phyloP scores from a whole-genome alignment of 2,113 vertebrate species.

The Gymnogyps californianus region DNA sequence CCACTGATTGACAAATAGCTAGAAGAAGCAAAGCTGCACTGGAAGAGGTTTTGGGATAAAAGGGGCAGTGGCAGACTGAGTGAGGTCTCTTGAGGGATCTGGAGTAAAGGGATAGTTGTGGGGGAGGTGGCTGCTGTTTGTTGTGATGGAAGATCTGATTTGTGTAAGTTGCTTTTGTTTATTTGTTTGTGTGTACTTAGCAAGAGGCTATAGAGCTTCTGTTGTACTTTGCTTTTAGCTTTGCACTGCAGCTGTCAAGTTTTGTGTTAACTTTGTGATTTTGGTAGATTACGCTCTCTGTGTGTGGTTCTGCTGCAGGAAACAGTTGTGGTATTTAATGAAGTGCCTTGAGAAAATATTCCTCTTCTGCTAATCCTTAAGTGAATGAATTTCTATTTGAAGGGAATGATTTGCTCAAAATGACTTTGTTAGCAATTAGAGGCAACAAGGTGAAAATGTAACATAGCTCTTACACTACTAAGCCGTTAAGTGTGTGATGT shows the following conservation, averaged over 20 bases:
- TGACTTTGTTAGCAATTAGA: not conserved
- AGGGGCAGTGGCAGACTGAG: not conserved
- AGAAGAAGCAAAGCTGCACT: not conserved
- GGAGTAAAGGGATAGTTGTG: not conserved
- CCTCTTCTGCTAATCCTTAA: not conserved
- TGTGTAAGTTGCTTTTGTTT: not conserved
- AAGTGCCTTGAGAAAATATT: not conserved
- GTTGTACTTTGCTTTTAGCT: not conserved
- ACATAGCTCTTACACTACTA: not conserved
- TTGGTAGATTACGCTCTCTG: not conserved
- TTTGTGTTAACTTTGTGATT: not conserved
- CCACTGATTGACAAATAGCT: not conserved
- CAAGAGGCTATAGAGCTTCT: not conserved
- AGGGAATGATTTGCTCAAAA: not conserved
- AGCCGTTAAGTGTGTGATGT: not conserved
- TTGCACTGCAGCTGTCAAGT: not conserved
- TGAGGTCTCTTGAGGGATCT: not conserved
- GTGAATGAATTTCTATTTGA: not conserved
- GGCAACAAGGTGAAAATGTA: not conserved
- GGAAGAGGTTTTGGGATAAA: not conserved
- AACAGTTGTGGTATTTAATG: not conserved
- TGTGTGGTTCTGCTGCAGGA: not conserved
- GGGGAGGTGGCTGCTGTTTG: not conserved
- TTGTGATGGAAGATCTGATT: not conserved
- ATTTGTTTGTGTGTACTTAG: not conserved